Base-by-base conservation (phyloP, 2,113 vertebrate genomes). In the Bothrops jararaca region DNA sequence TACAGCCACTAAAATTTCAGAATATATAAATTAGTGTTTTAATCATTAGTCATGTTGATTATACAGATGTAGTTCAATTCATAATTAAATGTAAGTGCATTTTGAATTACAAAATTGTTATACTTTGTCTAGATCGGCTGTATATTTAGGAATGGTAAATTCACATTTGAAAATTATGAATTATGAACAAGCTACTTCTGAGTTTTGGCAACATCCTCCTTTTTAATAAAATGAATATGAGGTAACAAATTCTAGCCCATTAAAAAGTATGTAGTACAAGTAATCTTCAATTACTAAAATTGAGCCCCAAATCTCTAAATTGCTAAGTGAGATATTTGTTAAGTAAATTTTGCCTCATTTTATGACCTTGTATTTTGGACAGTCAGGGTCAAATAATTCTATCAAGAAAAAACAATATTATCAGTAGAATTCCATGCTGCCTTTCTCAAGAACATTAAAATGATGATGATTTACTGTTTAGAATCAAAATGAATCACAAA, bases 401-500 rank as follows among this genome's bases (percentile, higher is more conserved):
- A 0, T 12, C 1, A 24, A 54, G 5, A 58, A 5, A 45, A 92
- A 5, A 50, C 50, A 90, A 57, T 86, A 18, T 39, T 24, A 45
- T 2, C 7, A 2, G 20, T 29, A 58, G 87, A 24, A 0, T 34
- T 34, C 85, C 42, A 48, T 0, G 2, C 93, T 90, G 4, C 3
- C 52, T 92, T 92, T 2, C 23, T 86, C 54, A 89, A 15, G 1
- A 34, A 18, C 22, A 0, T 48, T 56, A 24, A 92, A 90, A 94
- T 90, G 10, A 91, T 93, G 53, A 12, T 0, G 92, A 15, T 6
- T 1, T 45, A 34, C 3, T 91, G 1, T 85, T 89, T 58, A 18
- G 60, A 92, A n/a, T 90, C n/a, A 58, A 89, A 91, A 58, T 6
- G 91, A 93, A 29, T 45, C 85, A 13, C 53, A 74, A 26, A 91